Evolutionary conservation across 2,113 vertebrate species (phyloP), one percentile per base, ranked within the genome.

Genomic region (Centropristis striata): DNA sequence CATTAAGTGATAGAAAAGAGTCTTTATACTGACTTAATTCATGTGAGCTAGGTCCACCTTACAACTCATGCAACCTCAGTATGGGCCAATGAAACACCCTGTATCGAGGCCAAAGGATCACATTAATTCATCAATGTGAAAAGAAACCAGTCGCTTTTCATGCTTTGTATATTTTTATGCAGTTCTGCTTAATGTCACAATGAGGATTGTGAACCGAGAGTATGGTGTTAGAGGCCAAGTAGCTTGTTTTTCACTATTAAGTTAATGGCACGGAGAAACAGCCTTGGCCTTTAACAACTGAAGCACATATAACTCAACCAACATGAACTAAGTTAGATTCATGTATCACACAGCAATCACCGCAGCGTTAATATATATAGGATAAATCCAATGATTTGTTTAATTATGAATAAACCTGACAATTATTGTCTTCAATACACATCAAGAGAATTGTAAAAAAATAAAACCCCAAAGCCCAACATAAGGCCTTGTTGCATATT

Each of bases 241-340:
- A 37, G 37, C 49, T 75, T 75, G 36, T 53, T 51, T 53, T 11
- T 37, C 20, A 20, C n/a, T 13, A 7, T 71, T 28, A 44, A 47
- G 13, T 72, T 73, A 46, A 60, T 68, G 15, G 16, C 4, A 16
- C 44, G 18, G 50, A 67, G 32, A 58, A 58, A 27, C 36, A 36
- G n/a, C n/a, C 14, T 39, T 72, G 32, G 55, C 21, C 27, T 59
- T 36, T 23, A 13, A 36, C 37, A 60, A 3, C 23, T 42, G 25
- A 53, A 27, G 39, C 44, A 25, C n/a, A 72, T 25, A 46, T n/a
- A 47, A 28, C 21, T 42, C 8, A 20, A 42, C 23, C 28, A 21
- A 14, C 58, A 21, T 1, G 5, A 12, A 46, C 4, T 5, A 20
- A 25, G 44, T 5, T 44, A 25, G 3, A 18, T 37, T 18, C 13